Base-by-base conservation (phyloP, 2,888 invertebrate species). In the Criorhina ranunculi region DNA sequence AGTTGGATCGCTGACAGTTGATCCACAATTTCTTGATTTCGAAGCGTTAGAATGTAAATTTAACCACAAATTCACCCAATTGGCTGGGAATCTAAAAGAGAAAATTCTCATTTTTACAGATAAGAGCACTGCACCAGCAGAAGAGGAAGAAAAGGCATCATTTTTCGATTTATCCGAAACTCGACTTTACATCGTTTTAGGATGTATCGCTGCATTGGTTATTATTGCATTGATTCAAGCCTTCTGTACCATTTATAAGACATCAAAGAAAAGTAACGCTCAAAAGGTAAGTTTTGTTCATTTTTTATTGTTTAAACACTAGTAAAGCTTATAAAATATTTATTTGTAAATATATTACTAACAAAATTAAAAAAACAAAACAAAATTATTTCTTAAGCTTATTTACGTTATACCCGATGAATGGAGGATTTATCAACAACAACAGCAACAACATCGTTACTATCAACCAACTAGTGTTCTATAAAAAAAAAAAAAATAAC, bases 221-320 rank as follows among this genome's bases (percentile, higher is more conserved):
- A 92, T 97, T 17, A 94, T 98, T 44, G 96, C 96, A 0, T 88
- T 97, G 9, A 92, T 98, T 55, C 98, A 98, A 92, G 97, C 97
- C 0, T 94, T 93, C 62, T 97, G 97, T 90, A 97, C 97, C 1
- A 94, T 98, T 55, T 95, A 96, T 91, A 94, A 94, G 88, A 94
- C 95, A 0, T 94, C 94, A 17, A 93, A 93, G 87, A 93, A 93
- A 87, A 93, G 93, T 85, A 92, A 93, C 82, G 93, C 93, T 87
- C 94, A 94, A 89, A 96, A 96, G 95, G 96, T 96, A 93, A 92
- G 87, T 49, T 7, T 5, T 1, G n/a, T 0, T 15, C 8, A 9
- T 0, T 5, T 24, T n/a, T 3, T 8, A 12, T 12, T 12, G 37
- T 12, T 0, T 49, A 49, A 44, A 17, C 15, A 31, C 5, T 17